These are phyloP conservation scores for Perodicticus potto DNA, from an alignment of 2,797 vertebrate genomes.

Conservation along the genomic window DNA sequence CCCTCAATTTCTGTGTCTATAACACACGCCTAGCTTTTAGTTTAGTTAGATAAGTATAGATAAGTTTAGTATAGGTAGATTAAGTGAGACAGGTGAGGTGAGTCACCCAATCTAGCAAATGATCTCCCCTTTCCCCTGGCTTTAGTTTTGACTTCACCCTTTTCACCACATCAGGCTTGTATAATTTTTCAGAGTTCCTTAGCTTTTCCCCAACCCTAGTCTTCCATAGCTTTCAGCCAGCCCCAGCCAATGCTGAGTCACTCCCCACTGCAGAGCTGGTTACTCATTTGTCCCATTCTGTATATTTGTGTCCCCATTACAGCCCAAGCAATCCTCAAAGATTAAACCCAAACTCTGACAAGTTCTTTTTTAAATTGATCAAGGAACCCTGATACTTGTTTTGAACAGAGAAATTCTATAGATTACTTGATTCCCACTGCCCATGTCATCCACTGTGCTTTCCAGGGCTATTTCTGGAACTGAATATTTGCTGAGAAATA, in stretches of 20 bases:
- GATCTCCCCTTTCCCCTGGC: neutral
- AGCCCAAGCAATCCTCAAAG: neutral
- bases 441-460: neutral
- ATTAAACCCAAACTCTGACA: neutral
- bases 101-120: neutral
- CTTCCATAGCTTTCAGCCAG: neutral
- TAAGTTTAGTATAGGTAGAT: neutral
- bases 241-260: neutral
- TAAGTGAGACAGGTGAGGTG: neutral
- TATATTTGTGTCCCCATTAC: neutral
- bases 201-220: neutral
- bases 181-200: neutral
- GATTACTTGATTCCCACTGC: neutral
- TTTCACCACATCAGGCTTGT: neutral
- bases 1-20: neutral
- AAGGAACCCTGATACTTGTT: slow-evolving; percentile 37
- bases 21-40: neutral
- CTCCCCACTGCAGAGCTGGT: neutral
- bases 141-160: slow-evolving; percentile 17
- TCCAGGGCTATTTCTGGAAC: slow-evolving; percentile 25
- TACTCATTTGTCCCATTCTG: neutral
- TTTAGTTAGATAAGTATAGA: neutral
- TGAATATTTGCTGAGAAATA: slow-evolving; percentile 1
- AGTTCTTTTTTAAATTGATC: slow-evolving; percentile 28
- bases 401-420: slow-evolving; percentile 2